A percentile compares a stretch with the other conserved stretches of the same genome.
These are phyloP conservation scores for Rhea americana DNA, from an alignment of 2,113 vertebrate species.

Conservation along the genomic window DNA sequence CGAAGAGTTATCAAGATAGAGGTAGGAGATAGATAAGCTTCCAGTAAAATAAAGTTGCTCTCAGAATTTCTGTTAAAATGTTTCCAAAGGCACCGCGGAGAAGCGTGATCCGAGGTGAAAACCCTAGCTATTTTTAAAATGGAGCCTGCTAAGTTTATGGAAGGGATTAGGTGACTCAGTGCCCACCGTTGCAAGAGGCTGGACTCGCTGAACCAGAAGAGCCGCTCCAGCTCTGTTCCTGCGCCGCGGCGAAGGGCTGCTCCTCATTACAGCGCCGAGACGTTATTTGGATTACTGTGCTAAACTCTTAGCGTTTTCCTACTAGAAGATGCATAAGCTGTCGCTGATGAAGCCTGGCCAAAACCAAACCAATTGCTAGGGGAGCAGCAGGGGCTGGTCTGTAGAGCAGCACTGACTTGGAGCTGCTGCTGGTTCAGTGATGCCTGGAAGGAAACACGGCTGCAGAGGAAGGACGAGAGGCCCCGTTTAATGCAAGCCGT, in stretches of 20 bases:
- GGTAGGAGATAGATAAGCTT: neutral
- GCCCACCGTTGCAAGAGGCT: neutral
- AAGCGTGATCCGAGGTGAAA: no score
- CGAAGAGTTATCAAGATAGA: neutral
- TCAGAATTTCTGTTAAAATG: neutral
- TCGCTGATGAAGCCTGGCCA: neutral
- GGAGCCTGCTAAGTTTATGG: neutral
- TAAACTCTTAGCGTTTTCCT: neutral
- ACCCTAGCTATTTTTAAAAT: neutral
- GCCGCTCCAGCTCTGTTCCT: fast-evolving
- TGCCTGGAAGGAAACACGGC: neutral
- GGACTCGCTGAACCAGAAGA: no score
- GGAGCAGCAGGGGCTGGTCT: neutral
- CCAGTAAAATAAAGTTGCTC: neutral
- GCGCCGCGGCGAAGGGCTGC: neutral
- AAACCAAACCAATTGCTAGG: neutral
- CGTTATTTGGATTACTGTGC: conserved; percentile 23
- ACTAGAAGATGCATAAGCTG: neutral
- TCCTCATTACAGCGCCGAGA: neutral
- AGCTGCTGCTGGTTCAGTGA: neutral
- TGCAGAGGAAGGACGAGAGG: neutral
- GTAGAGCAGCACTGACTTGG: neutral
- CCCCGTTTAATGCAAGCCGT: neutral
- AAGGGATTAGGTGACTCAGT: neutral
- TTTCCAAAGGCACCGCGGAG: neutral